Conservation (phyloP, 2,888 invertebrate species). For the Hecatera dysodea region DNA sequence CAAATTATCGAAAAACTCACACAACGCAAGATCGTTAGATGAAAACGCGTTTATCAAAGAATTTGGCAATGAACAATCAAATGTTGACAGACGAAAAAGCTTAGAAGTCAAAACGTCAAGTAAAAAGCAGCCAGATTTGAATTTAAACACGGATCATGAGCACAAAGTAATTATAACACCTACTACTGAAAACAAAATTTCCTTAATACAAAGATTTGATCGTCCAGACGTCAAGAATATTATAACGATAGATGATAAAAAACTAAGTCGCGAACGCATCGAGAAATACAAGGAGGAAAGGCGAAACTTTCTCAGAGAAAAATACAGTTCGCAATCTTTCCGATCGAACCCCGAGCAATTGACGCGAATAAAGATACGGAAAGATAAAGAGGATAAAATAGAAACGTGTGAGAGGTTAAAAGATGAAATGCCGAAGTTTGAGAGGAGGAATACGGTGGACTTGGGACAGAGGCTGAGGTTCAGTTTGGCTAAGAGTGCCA, state of each 20-base stretch:
- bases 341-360: conserved; percentile 91
- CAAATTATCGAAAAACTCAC: conserved; percentile 91
- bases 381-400: conserved; percentile 74
- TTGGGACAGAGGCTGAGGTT: conserved; percentile 87
- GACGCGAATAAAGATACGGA: conserved; percentile 84
- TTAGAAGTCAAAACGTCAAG: conserved; percentile 92
- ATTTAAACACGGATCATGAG: conserved; percentile 81
- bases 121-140: conserved; percentile 88
- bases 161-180: conserved; percentile 88
- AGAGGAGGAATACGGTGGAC: conserved; percentile 88
- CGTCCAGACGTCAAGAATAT: conserved; percentile 79
- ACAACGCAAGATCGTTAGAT: conserved; percentile 93
- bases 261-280: conserved; percentile 94
- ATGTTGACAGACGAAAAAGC: conserved; percentile 90
- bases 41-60: conserved; percentile 94
- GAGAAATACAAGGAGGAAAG: conserved; percentile 89
- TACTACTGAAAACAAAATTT: conserved; percentile 92
- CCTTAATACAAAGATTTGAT: conserved; percentile 89
- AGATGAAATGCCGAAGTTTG: conserved; percentile 82
- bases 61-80: conserved; percentile 87
- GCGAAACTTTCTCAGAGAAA: conserved; percentile 90
- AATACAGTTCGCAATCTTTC: conserved; percentile 96
- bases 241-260: conserved; percentile 88
- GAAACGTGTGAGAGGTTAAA: conserved; percentile 75
- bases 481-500: conserved; percentile 82